These are phyloP conservation scores for Drosophila prostipennis DNA, from an alignment of 2,888 invertebrate species.

Conservation along the genomic window DNA sequence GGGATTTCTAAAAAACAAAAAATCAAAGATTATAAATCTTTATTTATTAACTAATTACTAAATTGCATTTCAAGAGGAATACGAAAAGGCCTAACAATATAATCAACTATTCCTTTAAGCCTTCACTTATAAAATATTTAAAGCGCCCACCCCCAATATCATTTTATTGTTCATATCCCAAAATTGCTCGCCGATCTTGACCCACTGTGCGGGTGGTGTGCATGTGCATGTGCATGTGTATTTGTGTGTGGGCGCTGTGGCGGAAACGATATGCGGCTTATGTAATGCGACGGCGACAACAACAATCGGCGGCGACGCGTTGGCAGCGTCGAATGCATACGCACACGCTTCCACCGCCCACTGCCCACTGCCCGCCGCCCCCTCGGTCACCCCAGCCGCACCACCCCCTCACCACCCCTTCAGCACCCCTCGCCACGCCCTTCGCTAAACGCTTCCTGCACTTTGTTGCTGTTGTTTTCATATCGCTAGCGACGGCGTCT, in stretches of 20 bases:
- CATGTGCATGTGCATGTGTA: neutral
- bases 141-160: no score
- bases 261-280: constrained; percentile 71
- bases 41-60: no score
- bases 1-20: no score
- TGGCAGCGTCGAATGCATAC: constrained; percentile 58
- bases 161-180: no score
- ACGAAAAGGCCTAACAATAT: no score
- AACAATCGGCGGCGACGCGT: constrained; percentile 34
- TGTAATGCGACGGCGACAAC: constrained; percentile 55
- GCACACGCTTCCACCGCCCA: constrained; percentile 50
- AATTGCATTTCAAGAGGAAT: no score
- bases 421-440: constrained; percentile 25
- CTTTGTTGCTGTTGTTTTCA: constrained; percentile 55
- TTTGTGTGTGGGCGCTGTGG: constrained; percentile 65
- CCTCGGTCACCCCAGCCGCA: neutral
- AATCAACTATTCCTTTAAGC: no score
- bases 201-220: constrained; percentile 38
- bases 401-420: neutral
- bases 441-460: constrained; percentile 55
- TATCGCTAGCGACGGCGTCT: constrained; percentile 25
- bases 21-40: no score
- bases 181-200: constrained; percentile 10
- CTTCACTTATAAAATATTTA: no score
- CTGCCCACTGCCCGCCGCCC: neutral